These are phyloP conservation scores for Masticophis lateralis DNA, from an alignment of 2,797 vertebrate genomes.

Conservation along the genomic window DNA sequence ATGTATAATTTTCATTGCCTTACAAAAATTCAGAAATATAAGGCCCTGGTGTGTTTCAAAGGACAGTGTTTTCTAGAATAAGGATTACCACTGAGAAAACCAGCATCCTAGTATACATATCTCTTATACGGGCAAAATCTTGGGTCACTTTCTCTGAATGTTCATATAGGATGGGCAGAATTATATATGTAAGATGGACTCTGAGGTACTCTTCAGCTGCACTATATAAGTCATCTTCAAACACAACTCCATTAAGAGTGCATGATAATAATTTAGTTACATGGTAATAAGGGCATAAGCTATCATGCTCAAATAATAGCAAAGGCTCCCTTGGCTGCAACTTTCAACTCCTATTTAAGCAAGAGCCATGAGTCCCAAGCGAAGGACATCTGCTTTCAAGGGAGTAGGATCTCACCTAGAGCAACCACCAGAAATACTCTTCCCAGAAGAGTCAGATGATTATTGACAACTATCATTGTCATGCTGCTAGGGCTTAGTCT, in stretches of 20 bases:
- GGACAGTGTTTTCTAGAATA: not conserved
- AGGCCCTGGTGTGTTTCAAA: not conserved
- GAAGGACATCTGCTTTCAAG: not conserved
- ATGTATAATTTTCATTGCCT: not conserved
- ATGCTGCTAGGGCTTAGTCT: not conserved
- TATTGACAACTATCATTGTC: not conserved
- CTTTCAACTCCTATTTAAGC: not conserved
- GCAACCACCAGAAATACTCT: not conserved
- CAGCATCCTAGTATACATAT: not conserved
- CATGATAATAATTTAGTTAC: not conserved
- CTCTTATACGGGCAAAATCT: not conserved
- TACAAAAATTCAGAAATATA: not conserved
- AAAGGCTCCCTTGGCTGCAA: not conserved
- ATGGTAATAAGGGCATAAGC: not conserved
- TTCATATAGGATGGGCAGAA: not conserved
- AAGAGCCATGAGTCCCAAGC: not conserved
- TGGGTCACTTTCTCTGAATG: not conserved
- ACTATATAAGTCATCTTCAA: not conserved
- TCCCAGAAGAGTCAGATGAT: not conserved
- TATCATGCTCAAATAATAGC: not conserved
- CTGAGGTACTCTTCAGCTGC: not conserved
- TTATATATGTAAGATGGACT: not conserved
- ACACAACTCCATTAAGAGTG: not conserved
- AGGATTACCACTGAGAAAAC: not conserved
- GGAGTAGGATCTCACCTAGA: not conserved